Evolutionary conservation across 2,113 vertebrate genomes (phyloP).

Genomic region (Gracilinanus agilis): DNA sequence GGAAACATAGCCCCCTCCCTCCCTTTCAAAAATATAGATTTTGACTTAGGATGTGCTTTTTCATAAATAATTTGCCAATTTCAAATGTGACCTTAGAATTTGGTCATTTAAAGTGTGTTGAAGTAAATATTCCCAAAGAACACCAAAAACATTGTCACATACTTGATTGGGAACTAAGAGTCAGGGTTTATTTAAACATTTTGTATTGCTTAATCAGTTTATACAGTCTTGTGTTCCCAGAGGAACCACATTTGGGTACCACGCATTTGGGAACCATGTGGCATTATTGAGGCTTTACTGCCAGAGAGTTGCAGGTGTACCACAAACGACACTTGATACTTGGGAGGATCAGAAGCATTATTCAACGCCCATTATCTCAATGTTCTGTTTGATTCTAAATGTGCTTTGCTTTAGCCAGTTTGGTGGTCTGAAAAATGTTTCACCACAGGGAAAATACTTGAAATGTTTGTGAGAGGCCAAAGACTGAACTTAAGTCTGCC

Average conservation of each 20-base stretch:
- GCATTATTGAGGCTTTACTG: conserved; percentile 36
- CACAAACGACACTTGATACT: conserved; percentile 40
- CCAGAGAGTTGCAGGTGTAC: conserved; percentile 36
- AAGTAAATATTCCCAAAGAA: conserved; percentile 28
- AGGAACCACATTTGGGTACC: conserved; percentile 34
- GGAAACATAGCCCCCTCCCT: neutral
- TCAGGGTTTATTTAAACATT: conserved; percentile 44
- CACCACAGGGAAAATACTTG: conserved; percentile 45
- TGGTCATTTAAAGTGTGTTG: conserved; percentile 36
- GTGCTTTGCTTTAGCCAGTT: neutral
- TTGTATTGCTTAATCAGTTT: conserved; percentile 45
- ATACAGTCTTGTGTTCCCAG: conserved; percentile 47
- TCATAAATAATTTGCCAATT: conserved; percentile 5
- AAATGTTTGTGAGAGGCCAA: conserved; percentile 11
- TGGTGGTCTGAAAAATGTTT: conserved; percentile 59
- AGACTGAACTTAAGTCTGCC: conserved; percentile 10
- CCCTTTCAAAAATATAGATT: neutral
- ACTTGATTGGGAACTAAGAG: conserved; percentile 41
- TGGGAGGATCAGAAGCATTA: neutral
- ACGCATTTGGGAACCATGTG: no score
- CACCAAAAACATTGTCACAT: conserved; percentile 28
- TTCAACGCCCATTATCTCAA: conserved; percentile 44
- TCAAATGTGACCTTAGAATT: neutral
- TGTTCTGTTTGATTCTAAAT: conserved; percentile 28
- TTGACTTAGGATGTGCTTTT: conserved; percentile 43